Conservation (phyloP, 2,888 invertebrate genomes). For the Tenthredo mesomela region DNA sequence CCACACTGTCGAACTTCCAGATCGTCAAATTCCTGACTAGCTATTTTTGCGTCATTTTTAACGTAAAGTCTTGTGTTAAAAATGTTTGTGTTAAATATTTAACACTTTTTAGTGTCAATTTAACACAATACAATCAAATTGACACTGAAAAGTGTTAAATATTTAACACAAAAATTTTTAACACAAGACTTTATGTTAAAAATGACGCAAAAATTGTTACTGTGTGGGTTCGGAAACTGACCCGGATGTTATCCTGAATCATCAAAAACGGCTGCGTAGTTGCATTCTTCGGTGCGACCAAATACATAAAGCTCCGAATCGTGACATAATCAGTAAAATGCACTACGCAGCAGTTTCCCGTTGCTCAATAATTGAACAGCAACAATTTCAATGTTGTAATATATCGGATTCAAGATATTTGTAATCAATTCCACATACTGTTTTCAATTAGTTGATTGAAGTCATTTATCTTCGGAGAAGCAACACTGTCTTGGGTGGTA, state of each 20-base stretch:
- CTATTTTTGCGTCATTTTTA: no score
- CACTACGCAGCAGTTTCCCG: not conserved
- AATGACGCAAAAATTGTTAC: no score
- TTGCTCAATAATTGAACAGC: not conserved
- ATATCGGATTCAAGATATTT: not conserved
- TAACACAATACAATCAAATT: no score
- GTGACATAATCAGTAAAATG: not conserved
- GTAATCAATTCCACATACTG: slow-evolving; percentile 17
- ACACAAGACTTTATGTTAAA: no score
- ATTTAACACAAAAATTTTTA: no score
- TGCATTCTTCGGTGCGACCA: not conserved
- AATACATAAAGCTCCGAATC: not conserved
- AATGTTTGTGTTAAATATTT: no score
- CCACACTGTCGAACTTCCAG: not conserved
- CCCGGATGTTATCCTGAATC: not conserved
- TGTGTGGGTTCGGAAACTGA: not conserved
- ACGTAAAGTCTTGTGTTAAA: no score
- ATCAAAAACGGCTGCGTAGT: slow-evolving; percentile 3
- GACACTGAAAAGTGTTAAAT: no score
- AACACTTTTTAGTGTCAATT: no score
- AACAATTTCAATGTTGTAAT: not conserved
- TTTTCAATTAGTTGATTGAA: slow-evolving; percentile 34
- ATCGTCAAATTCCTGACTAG: not conserved
- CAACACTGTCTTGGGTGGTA: slow-evolving; percentile 28
- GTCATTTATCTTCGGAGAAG: slow-evolving; percentile 27